phyloP scores from a whole-genome alignment of 2,888 invertebrate genomes.

The Serrognathus titanus region DNA sequence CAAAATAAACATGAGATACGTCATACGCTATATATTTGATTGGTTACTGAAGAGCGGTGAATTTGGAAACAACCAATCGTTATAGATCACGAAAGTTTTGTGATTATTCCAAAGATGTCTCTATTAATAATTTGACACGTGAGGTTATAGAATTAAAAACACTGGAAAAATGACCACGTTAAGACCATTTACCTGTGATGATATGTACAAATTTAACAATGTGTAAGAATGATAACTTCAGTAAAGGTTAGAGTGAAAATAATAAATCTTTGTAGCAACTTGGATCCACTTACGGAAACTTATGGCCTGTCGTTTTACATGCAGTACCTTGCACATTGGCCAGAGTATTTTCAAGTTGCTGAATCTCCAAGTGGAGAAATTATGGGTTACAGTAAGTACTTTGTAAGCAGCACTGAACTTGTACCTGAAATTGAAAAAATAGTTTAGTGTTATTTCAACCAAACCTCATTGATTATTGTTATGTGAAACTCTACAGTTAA shows the following conservation, averaged over 20 bases:
- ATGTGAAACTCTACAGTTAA: no score
- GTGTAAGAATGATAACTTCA: constrained; percentile 66
- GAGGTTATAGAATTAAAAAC: no score
- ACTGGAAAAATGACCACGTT: constrained; percentile 77
- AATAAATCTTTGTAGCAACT: constrained; percentile 65
- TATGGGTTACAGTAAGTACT: constrained; percentile 94
- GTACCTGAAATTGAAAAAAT: no score
- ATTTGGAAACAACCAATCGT: no score
- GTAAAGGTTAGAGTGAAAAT: background rate
- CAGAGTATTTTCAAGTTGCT: constrained; percentile 96
- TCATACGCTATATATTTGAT: no score
- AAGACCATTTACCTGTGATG: constrained; percentile 88
- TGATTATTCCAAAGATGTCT: no score
- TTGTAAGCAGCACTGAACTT: background rate
- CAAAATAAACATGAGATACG: no score
- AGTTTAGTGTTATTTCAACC: background rate
- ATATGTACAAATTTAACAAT: constrained; percentile 92
- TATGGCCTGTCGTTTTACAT: constrained; percentile 95
- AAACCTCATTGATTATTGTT: no score
- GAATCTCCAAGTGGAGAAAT: constrained; percentile 95
- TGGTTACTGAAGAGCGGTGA: no score
- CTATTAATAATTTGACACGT: no score
- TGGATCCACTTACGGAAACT: constrained; percentile 97
- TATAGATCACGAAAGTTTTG: no score
- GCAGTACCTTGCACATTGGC: constrained; percentile 97